phyloP scores from a whole-genome alignment of 2,888 invertebrate species.

The Hybos culiciformis region DNA sequence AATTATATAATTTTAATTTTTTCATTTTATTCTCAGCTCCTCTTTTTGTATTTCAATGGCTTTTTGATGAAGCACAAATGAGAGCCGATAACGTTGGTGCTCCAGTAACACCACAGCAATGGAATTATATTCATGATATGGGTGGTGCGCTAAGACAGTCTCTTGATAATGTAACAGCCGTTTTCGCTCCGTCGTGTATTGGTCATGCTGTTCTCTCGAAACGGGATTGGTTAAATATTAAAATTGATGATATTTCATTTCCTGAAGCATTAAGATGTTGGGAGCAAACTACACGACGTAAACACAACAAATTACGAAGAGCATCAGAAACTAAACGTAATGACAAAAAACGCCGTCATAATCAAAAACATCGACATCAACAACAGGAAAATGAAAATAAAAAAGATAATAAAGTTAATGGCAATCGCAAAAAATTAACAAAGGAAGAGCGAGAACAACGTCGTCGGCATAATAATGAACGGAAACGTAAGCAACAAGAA shows the following conservation, averaged over 20 bases:
- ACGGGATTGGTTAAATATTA: constrained; percentile 74
- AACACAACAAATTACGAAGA: constrained; percentile 12
- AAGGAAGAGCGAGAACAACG: constrained; percentile 16
- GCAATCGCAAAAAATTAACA: constrained; percentile 7
- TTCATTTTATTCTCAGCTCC: constrained; percentile 48
- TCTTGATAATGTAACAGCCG: constrained; percentile 70
- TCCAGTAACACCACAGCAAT: constrained; percentile 77
- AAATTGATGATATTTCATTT: constrained; percentile 70
- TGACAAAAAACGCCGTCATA: constrained; percentile 14
- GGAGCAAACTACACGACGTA: constrained; percentile 48
- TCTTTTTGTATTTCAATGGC: constrained; percentile 86
- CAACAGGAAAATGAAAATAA: constrained; percentile 9
- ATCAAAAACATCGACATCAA: constrained; percentile 18
- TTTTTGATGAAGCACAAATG: constrained; percentile 91
- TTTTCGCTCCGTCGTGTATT: constrained; percentile 87
- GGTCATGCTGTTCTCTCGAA: constrained; percentile 82
- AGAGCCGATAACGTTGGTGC: constrained; percentile 83
- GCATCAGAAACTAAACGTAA: constrained; percentile 7
- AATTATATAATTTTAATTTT: too few relatives aligned
- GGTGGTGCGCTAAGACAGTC: constrained; percentile 72
- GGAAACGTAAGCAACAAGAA: constrained; percentile 22
- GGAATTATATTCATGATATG: constrained; percentile 86
- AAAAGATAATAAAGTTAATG: constrained; percentile 8
- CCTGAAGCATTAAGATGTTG: constrained; percentile 79
- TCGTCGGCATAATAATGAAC: constrained; percentile 19